Percentiles rank a stretch among this genome's conserved stretches.
Conservation (phyloP, 1,140 invertebrate genomes). For the Bombus superbus region DNA sequence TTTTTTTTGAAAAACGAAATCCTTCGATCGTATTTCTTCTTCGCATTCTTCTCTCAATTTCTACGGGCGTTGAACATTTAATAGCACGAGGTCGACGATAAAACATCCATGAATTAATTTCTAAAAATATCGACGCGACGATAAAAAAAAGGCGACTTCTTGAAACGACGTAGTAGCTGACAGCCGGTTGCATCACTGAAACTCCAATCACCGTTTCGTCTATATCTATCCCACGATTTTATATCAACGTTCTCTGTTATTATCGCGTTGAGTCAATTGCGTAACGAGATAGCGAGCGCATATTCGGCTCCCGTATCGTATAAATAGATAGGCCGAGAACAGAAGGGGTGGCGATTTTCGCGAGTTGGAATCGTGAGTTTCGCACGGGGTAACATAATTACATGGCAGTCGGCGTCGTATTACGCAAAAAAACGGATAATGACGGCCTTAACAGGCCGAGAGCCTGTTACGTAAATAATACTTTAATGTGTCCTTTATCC, state of each 20-base stretch:
- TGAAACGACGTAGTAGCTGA: not conserved
- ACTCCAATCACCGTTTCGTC: not conserved
- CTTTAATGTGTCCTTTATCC: conserved; percentile 1
- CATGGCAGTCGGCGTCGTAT: not conserved
- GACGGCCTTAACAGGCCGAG: not conserved
- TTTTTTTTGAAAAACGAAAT: not conserved
- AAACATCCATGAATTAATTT: not conserved
- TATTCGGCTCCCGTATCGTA: not conserved
- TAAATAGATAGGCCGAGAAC: not conserved
- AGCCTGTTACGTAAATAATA: conserved; percentile 34
- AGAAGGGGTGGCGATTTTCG: not conserved
- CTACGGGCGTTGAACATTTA: not conserved
- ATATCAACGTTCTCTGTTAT: not conserved
- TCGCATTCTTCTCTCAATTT: not conserved
- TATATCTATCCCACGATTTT: not conserved
- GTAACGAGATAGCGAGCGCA: not conserved
- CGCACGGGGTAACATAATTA: not conserved
- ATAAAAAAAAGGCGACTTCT: not conserved
- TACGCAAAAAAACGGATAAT: conserved; percentile 20
- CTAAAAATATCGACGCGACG: not conserved
- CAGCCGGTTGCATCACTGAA: not conserved
- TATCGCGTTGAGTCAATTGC: not conserved
- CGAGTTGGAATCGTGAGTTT: not conserved
- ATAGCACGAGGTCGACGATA: not conserved
- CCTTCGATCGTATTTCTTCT: not conserved